Base-by-base conservation (phyloP, 2,797 vertebrate genomes). In the Sebastes paucispinis region DNA sequence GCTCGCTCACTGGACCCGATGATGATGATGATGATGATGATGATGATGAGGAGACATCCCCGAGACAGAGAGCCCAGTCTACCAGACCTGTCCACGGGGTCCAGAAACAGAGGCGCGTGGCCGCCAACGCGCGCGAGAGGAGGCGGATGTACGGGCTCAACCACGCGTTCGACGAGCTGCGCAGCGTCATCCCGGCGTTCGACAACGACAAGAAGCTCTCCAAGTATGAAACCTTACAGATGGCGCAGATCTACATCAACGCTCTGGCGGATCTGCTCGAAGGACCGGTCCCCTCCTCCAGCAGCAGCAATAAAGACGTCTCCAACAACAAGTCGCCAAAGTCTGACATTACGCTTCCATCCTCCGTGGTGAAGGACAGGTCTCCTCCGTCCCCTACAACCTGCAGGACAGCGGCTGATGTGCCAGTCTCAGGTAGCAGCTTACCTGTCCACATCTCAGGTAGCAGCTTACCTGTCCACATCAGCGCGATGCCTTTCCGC, bases 231-330 rank as follows among this genome's bases (percentile, higher is more conserved):
- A 99, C 98, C 22, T 89, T 99, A 66, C 98, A 99, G 93, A 99
- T 99, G 98, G 98, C 98, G 12, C 98, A 99, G 92, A 99, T 99
- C 92, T 99, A 99, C 95, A 99, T 99, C 92, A 98, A 96, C 82
- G 98, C 98, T 5, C 92, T 99, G 85, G 97, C 97, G 1, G 98
- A 99, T 58, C 95, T 99, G 77, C 96, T 99, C 39, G 91, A 97
- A 72, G 95, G 94, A 65, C 96, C 83, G 52, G 88, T 47, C 1
- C 47, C 92, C 1, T 63, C 85, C 25, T 57, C 2, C 50, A 31
- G 0, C 22, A 58, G 18, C 69, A 43, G 16, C 60, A 69, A 9
- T 10, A 73, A 10, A 32, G 85, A 85, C 27, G 58, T 8, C 29
- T 66, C 85, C 14, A 62, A 29, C 73, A 84, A 66, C 72, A 89